Evolutionary conservation across 1,140 invertebrate genomes (phyloP), one percentile per base, ranked within the genome.

Genomic region (Dinoponera quadriceps): DNA sequence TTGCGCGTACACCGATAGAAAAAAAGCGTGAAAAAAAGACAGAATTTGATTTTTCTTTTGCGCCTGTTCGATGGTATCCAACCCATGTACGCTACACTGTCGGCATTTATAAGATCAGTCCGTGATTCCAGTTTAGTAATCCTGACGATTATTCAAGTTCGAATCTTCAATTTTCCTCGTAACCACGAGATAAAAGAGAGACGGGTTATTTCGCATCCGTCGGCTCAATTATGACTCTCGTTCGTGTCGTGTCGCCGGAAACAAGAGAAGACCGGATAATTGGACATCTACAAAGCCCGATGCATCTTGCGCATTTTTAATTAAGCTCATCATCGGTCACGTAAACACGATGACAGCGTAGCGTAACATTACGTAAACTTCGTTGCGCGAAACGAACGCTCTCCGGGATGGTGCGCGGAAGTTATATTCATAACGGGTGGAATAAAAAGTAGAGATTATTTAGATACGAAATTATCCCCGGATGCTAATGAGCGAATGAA

Each of bases 201-300:
- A 75, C 11, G 60, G 60, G 49, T 83, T 49, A 55, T 78, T 83
- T 77, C 65, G 60, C 60, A 78, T 54, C 33, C 44, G 44, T 49
- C 18, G 33, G 49, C 72, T 63, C 29, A 66, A 83, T 83, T 83
- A 65, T n/a, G 59, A 75, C 59, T 75, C 38, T 38, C 14, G 51
- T 48, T 65, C 71, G 68, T 4, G 20, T 25, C 11, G 44, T 44
- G 51, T 69, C 69, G 29, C 49, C 25, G 60, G 81, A 78, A 83
- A 82, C 55, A 18, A 63, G 80, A 82, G 71, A 75, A 18, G 44
- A 62, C 80, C 57, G 59, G 27, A 62, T 82, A 82, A 82, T 75
- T 82, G 69, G 69, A 62, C 69, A 72, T 73, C 29, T 59, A 29
- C 44, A 69, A 60, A 81, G 55, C 44, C 63, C 63, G 51, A 54